phyloP scores from a whole-genome alignment of 2,888 invertebrate species.

The Scaptomyza reducta region DNA sequence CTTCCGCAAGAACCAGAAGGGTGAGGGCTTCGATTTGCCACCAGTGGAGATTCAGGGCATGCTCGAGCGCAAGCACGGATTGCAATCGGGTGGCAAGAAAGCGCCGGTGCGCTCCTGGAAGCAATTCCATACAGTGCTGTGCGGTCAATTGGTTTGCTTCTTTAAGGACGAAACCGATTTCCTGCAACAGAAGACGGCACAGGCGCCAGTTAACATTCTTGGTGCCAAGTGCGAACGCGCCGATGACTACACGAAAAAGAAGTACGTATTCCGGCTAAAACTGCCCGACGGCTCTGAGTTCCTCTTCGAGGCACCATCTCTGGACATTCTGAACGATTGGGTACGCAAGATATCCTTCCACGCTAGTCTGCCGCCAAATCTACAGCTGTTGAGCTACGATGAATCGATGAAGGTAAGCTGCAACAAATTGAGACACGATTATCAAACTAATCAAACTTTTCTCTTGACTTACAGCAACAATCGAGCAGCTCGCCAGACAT shows the following conservation, averaged over 20 bases:
- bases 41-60: conserved; percentile 96
- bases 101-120: conserved; percentile 99
- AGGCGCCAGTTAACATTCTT: conserved; percentile 92
- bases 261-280: conserved; percentile 94
- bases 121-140: conserved; percentile 95
- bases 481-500: conserved; percentile 84
- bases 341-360: conserved; percentile 96
- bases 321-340: conserved; percentile 94
- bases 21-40: conserved; percentile 88
- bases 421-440: neutral
- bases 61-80: conserved; percentile 96
- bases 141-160: conserved; percentile 98
- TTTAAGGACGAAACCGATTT: conserved; percentile 98
- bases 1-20: conserved; percentile 89
- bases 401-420: conserved; percentile 86
- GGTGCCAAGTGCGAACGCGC: conserved; percentile 93
- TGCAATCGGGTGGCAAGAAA: conserved; percentile 96
- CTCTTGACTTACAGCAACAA: conserved; percentile 80
- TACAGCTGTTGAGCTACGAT: conserved; percentile 94
- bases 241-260: conserved; percentile 97
- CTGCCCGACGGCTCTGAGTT: conserved; percentile 97
- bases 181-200: conserved; percentile 93
- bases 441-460: neutral
- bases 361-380: conserved; percentile 94
- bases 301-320: conserved; percentile 91